Evolutionary conservation across 53 echinoderm and acorn worm species (phyloP).

Genomic region (Crossaster papposus): DNA sequence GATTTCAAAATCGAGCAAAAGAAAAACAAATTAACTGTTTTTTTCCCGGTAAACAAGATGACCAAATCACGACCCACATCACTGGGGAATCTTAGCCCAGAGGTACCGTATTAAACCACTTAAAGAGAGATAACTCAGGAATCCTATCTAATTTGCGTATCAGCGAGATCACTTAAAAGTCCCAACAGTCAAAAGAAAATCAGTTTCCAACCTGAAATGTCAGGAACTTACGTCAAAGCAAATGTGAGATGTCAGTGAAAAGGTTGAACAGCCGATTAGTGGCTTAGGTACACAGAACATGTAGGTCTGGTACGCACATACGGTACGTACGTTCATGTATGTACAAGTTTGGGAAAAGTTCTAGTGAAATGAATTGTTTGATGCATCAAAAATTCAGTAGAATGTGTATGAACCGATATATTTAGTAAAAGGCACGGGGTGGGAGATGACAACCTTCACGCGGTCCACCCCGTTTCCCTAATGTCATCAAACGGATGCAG

Average conservation of each 20-base stretch:
- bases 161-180: background rate
- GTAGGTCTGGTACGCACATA: too few species aligned
- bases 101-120: background rate
- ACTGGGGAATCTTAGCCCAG: background rate
- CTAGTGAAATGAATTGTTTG: too few species aligned
- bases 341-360: too few species aligned
- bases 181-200: background rate
- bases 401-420: too few species aligned
- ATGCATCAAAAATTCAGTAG: too few species aligned
- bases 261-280: background rate
- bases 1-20: background rate
- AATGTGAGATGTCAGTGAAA: too few species aligned
- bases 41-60: background rate
- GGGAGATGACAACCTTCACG: too few species aligned
- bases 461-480: too few species aligned
- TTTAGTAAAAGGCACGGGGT: too few species aligned
- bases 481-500: too few species aligned
- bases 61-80: background rate
- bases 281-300: too few species aligned
- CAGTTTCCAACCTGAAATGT: background rate
- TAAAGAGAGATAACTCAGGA: background rate
- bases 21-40: background rate
- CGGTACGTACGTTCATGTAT: too few species aligned
- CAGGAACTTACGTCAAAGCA: background rate
- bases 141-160: background rate